phyloP scores from a whole-genome alignment of 1,140 invertebrate genomes.

The Steinernema feltiae region DNA sequence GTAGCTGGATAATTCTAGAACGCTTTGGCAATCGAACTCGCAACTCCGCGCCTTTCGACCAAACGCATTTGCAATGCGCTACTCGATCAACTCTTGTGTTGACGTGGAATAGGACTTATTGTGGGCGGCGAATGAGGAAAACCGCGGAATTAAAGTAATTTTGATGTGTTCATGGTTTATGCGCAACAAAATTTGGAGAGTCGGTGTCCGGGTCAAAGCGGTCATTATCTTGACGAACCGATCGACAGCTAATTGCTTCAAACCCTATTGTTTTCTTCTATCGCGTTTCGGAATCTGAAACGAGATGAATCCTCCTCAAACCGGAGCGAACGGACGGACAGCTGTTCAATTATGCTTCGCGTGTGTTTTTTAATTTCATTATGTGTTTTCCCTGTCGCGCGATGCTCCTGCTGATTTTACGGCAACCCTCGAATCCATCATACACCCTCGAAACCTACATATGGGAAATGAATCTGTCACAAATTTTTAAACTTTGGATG shows the following conservation, averaged over 20 bases:
- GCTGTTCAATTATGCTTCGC: constrained; percentile 5
- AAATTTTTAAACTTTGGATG: too few relatives aligned
- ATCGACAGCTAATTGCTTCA: too few relatives aligned
- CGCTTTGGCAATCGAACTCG: neutral
- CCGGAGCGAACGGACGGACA: neutral
- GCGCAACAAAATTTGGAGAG: too few relatives aligned
- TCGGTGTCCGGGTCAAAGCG: too few relatives aligned
- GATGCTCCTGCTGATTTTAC: neutral
- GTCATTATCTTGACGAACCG: too few relatives aligned
- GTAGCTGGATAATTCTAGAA: neutral
- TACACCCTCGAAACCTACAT: neutral
- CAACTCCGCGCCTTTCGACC: neutral
- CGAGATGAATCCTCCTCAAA: too few relatives aligned
- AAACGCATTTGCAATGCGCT: neutral
- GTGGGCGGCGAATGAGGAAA: neutral
- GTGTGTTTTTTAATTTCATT: constrained; percentile 5
- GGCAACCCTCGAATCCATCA: neutral
- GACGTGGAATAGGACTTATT: neutral
- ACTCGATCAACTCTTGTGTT: neutral
- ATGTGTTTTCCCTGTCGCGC: neutral
- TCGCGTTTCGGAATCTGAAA: too few relatives aligned
- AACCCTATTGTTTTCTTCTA: too few relatives aligned
- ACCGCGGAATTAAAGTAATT: neutral
- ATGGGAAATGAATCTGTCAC: too few relatives aligned
- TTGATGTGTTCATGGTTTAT: too few relatives aligned